Percentiles rank a stretch among this genome's conserved stretches.
Evolutionary conservation across 1,140 invertebrate species (phyloP).

Genomic region (Drosophila novamexicana): DNA sequence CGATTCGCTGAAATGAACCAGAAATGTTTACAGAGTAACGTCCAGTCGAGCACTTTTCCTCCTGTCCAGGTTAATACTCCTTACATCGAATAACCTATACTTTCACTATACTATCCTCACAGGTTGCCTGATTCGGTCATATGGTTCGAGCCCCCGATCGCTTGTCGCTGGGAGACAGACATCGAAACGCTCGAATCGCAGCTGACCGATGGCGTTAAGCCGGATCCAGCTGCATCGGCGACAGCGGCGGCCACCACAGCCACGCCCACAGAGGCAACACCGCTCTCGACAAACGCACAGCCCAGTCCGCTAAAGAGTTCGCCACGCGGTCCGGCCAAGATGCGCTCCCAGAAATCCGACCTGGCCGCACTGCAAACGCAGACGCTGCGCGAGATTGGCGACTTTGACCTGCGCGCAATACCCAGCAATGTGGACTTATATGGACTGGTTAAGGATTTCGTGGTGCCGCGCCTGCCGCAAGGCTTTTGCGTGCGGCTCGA

Average conservation of each 20-base stretch:
- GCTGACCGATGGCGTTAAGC: slow-evolving; percentile 65
- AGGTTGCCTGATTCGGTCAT: slow-evolving; percentile 89
- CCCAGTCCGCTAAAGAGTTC: slow-evolving; percentile 78
- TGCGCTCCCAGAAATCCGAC: slow-evolving; percentile 63
- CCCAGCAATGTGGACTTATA: slow-evolving; percentile 76
- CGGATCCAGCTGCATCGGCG: slow-evolving; percentile 3
- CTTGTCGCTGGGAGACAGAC: slow-evolving; percentile 90
- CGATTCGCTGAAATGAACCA: too few species aligned
- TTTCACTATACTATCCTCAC: background rate
- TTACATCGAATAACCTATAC: background rate
- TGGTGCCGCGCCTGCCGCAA: slow-evolving; percentile 78
- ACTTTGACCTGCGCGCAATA: slow-evolving; percentile 78
- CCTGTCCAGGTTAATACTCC: background rate
- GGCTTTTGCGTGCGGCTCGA: slow-evolving; percentile 75
- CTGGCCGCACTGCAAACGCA: slow-evolving; percentile 20
- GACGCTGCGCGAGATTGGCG: slow-evolving; percentile 67
- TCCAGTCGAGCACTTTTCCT: background rate
- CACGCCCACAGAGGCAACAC: slow-evolving; percentile 67
- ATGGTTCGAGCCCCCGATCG: slow-evolving; percentile 93
- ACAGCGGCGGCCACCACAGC: slow-evolving; percentile 57
- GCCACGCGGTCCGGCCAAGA: slow-evolving; percentile 64
- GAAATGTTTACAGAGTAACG: too few species aligned
- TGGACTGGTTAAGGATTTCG: slow-evolving; percentile 77
- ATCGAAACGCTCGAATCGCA: slow-evolving; percentile 74
- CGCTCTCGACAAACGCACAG: slow-evolving; percentile 72